These are phyloP conservation scores for Frankliniella fusca DNA, from an alignment of 2,888 invertebrate genomes.

Conservation along the genomic window DNA sequence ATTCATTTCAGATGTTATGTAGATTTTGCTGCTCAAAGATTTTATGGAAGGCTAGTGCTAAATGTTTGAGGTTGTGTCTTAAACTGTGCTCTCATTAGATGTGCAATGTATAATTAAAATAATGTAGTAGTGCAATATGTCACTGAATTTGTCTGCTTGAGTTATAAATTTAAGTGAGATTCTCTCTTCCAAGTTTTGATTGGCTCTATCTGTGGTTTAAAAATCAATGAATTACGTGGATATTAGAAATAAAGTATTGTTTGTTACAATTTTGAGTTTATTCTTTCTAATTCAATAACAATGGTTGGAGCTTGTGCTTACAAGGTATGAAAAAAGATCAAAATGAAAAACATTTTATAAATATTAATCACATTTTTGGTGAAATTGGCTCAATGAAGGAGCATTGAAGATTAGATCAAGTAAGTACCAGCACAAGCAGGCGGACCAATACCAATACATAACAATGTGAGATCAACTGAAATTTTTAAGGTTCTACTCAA, in stretches of 20 bases:
- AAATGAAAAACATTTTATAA: background rate
- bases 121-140: background rate
- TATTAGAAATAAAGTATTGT: background rate
- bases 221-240: no score
- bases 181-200: background rate
- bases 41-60: conserved; percentile 12
- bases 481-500: no score
- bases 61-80: conserved; percentile 13
- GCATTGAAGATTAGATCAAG: no score
- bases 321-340: background rate
- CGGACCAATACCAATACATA: no score
- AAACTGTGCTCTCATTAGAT: background rate
- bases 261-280: conserved; percentile 15
- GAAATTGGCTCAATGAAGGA: no score
- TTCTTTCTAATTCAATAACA: background rate
- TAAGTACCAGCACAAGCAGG: no score
- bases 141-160: background rate
- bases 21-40: background rate
- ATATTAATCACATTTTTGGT: background rate
- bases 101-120: background rate
- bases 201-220: background rate
- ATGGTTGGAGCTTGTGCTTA: background rate
- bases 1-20: background rate
- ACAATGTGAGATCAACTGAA: no score
- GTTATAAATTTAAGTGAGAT: background rate